These are phyloP conservation scores for Microplitis deprimator DNA, from an alignment of 2,888 invertebrate genomes.

Conservation along the genomic window DNA sequence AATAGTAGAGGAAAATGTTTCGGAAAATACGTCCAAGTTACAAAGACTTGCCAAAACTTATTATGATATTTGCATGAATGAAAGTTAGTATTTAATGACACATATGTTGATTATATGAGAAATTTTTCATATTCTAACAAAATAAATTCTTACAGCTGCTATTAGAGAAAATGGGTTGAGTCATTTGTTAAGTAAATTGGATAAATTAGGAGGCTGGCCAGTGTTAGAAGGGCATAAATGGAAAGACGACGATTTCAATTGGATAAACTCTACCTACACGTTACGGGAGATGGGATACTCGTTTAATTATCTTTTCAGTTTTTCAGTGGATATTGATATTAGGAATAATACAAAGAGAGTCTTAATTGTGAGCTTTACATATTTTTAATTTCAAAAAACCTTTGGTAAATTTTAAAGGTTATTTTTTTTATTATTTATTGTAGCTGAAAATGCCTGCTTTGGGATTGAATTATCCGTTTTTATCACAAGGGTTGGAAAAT, in stretches of 20 bases:
- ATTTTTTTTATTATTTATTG: conserved; percentile 49
- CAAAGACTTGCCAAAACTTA: conserved; percentile 85
- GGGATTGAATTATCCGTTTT: conserved; percentile 87
- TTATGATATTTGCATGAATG: conserved; percentile 91
- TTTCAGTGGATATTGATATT: conserved; percentile 89
- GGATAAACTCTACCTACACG: conserved; percentile 87
- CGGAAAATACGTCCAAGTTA: conserved; percentile 77
- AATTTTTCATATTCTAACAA: neutral
- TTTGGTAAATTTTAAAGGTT: neutral
- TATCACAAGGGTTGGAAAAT: conserved; percentile 86
- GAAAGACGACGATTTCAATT: conserved; percentile 81
- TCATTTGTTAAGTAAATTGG: conserved; percentile 82
- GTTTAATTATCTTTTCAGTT: conserved; percentile 91
- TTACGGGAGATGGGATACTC: conserved; percentile 87
- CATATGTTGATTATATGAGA: neutral
- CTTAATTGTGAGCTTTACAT: conserved; percentile 82
- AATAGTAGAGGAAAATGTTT: conserved; percentile 77
- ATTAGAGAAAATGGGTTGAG: conserved; percentile 85
- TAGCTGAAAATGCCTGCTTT: conserved; percentile 91
- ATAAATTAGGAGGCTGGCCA: conserved; percentile 93
- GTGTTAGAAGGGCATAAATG: conserved; percentile 84
- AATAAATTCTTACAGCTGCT: conserved; percentile 73
- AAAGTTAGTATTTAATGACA: conserved; percentile 76
- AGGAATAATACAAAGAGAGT: conserved; percentile 89
- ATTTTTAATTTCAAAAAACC: neutral